Conservation (phyloP, 2,113 vertebrate genomes). For the Eptatretus burgeri region DNA sequence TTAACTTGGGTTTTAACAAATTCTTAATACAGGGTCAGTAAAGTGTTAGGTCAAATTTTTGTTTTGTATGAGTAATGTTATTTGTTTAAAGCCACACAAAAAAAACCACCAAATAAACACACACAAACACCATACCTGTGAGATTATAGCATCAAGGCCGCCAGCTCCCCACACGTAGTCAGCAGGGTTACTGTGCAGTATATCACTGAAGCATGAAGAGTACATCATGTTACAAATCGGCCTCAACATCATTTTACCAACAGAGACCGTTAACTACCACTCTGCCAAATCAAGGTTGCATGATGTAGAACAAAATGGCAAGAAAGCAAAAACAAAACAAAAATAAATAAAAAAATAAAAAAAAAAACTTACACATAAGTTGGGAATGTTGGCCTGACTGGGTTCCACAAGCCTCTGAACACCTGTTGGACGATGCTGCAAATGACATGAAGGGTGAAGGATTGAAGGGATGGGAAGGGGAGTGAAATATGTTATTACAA, state of each 20-base stretch:
- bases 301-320: no score
- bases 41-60: no score
- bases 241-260: neutral
- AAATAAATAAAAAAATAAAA: neutral
- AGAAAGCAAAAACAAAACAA: neutral
- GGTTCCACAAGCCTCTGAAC: conserved; percentile 40
- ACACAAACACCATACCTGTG: conserved; percentile 37
- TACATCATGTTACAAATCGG: neutral
- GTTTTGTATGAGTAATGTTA: no score
- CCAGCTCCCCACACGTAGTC: conserved; percentile 94
- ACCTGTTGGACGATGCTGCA: conserved; percentile 78
- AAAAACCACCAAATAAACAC: no score
- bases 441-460: neutral
- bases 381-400: neutral
- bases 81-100: no score
- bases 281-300: neutral
- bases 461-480: no score
- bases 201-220: conserved; percentile 21
- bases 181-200: conserved; percentile 79
- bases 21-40: no score
- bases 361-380: neutral
- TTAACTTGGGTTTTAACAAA: no score
- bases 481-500: neutral
- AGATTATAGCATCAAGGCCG: conserved; percentile 75
- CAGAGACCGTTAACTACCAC: neutral